phyloP scores from a whole-genome alignment of 1,140 invertebrate species.

The Kradibia gibbosae region DNA sequence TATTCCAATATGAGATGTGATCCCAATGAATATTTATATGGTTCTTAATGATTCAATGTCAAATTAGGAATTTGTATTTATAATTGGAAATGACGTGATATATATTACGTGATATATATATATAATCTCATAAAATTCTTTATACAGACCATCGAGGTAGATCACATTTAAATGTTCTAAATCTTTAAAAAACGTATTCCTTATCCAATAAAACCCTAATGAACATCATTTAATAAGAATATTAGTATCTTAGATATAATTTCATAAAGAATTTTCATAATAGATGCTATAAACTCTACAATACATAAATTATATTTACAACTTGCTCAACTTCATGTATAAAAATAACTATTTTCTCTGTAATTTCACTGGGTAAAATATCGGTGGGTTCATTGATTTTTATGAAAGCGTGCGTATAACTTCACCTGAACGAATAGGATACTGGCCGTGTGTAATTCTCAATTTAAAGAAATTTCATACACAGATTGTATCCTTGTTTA shows the following conservation, averaged over 20 bases:
- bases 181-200: neutral
- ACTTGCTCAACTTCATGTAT: neutral
- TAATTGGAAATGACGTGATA: neutral
- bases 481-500: neutral
- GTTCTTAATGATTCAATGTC: neutral
- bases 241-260: neutral
- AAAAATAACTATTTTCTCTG: no score
- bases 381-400: neutral
- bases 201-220: neutral
- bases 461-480: neutral
- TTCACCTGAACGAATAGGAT: neutral
- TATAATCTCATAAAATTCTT: neutral
- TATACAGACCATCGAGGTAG: neutral
- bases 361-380: neutral
- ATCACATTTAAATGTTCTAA: neutral
- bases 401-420: neutral
- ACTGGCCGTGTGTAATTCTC: neutral
- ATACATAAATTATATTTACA: neutral
- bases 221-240: neutral
- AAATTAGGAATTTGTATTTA: constrained; percentile 3
- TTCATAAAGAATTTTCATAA: neutral
- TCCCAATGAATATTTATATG: neutral
- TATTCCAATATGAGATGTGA: neutral
- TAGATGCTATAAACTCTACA: neutral
- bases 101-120: no score